These are phyloP conservation scores for Aphaenogaster ashmeadi DNA, from an alignment of 1,140 invertebrate genomes.

Conservation along the genomic window DNA sequence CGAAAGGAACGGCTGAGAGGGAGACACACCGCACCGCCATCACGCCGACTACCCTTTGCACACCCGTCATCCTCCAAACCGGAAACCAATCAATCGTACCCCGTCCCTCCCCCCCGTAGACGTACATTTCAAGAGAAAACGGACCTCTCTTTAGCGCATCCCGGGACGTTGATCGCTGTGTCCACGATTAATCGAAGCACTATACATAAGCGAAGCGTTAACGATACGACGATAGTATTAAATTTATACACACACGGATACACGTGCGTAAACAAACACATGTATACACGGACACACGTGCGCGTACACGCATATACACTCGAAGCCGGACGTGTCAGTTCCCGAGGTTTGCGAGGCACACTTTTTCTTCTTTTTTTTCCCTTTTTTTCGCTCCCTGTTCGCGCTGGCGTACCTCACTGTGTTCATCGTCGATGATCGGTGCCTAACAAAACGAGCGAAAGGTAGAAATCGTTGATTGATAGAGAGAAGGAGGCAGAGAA, in stretches of 20 bases:
- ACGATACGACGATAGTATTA: conserved; percentile 79
- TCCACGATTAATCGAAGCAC: conserved; percentile 78
- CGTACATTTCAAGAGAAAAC: conserved; percentile 71
- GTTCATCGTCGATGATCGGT: conserved; percentile 75
- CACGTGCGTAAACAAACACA: neutral
- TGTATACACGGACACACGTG: neutral
- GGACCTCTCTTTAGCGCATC: conserved; percentile 79
- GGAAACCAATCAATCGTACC: conserved; percentile 27
- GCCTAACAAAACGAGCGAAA: conserved; percentile 69
- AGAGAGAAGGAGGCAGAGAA: conserved; percentile 36
- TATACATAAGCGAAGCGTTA: conserved; percentile 69
- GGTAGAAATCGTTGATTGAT: conserved; percentile 51
- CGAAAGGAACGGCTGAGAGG: neutral
- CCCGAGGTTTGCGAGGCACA: conserved; percentile 69
- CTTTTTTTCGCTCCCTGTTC: conserved; percentile 53
- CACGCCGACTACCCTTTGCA: conserved; percentile 59
- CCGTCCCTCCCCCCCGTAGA: too few species aligned
- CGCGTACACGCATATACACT: neutral
- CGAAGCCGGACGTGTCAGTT: conserved; percentile 80
- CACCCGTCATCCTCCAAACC: conserved; percentile 50
- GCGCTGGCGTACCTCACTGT: conserved; percentile 66
- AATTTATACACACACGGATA: conserved; percentile 80
- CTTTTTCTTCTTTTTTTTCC: conserved; percentile 69
- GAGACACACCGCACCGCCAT: conserved; percentile 20
- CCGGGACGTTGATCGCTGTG: conserved; percentile 81